These are phyloP conservation scores for Catostomus latipinnis DNA, from an alignment of 2,797 vertebrate species.

Conservation along the genomic window DNA sequence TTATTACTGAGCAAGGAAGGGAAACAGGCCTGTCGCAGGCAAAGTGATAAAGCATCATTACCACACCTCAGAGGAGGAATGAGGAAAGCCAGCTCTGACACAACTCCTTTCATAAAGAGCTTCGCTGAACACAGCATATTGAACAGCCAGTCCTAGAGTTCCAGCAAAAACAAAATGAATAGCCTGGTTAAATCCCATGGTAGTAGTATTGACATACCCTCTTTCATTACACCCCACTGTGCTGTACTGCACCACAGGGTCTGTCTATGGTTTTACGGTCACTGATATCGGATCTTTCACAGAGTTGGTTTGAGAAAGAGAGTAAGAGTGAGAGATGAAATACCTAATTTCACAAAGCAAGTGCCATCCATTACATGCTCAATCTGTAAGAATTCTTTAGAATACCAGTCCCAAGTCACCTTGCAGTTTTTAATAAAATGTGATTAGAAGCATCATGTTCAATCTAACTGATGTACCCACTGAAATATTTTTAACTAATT, in stretches of 20 bases:
- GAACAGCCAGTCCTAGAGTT: conserved; percentile 44
- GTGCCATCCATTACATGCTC: not conserved
- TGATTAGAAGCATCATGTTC: no score
- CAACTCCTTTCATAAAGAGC: conserved; percentile 41
- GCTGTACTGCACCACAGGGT: conserved; percentile 17
- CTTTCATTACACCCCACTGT: conserved; percentile 45
- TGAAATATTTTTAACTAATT: no score
- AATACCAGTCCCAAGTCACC: not conserved
- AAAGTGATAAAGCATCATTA: conserved; percentile 57
- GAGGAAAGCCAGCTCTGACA: conserved; percentile 42
- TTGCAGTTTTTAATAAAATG: not conserved
- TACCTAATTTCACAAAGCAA: conserved; percentile 15
- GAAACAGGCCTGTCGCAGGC: conserved; percentile 44
- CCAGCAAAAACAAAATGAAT: conserved; percentile 45
- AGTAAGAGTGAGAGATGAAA: not conserved
- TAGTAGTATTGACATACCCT: conserved; percentile 31
- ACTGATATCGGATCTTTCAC: not conserved
- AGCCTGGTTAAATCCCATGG: conserved; percentile 35
- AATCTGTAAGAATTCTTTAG: not conserved
- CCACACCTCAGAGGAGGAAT: conserved; percentile 28
- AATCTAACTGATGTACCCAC: no score
- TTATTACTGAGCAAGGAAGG: conserved; percentile 50
- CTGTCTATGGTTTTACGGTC: conserved; percentile 1
- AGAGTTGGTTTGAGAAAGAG: not conserved
- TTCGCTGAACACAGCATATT: conserved; percentile 24